Evolutionary conservation across 2,113 vertebrate species (phyloP).

Genomic region (Varanus komodoensis): DNA sequence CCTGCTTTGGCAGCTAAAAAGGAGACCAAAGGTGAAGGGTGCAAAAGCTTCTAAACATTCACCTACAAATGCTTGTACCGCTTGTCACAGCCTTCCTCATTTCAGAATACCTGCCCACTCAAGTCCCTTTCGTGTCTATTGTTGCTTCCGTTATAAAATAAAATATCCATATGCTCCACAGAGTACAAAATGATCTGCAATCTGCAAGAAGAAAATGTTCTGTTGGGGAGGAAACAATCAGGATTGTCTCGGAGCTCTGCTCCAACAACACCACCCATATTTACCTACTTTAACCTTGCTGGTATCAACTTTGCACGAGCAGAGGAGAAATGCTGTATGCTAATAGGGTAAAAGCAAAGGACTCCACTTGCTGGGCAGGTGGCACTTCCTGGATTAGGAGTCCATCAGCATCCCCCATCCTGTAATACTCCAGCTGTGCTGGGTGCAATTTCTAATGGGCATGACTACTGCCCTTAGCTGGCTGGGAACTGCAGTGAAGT

Average conservation of each 20-base stretch:
- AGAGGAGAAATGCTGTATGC: not conserved
- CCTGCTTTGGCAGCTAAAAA: not conserved
- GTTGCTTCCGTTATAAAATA: not conserved
- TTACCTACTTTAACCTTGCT: not conserved
- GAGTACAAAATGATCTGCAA: constrained; percentile 49
- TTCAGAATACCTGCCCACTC: constrained; percentile 45
- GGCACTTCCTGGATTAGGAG: not conserved
- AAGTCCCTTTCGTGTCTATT: not conserved
- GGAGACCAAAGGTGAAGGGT: constrained; percentile 45
- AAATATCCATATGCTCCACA: constrained; percentile 40
- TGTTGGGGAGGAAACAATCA: constrained; percentile 23
- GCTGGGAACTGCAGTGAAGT: too few relatives aligned
- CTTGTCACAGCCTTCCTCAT: constrained; percentile 40
- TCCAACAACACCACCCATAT: not conserved
- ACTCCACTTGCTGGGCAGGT: not conserved
- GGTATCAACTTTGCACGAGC: not conserved
- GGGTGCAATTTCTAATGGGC: too few relatives aligned
- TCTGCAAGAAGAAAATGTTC: constrained; percentile 25
- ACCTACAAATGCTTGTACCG: constrained; percentile 43
- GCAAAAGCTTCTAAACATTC: constrained; percentile 52
- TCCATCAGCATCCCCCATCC: too few relatives aligned
- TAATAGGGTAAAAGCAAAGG: not conserved
- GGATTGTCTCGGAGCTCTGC: not conserved
- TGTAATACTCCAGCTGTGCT: too few relatives aligned
- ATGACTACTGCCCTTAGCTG: too few relatives aligned